Evolutionary conservation across 92 coral and sea anemone species (phyloP), one percentile per base, ranked within the genome.

Genomic region (Muricea muricata): DNA sequence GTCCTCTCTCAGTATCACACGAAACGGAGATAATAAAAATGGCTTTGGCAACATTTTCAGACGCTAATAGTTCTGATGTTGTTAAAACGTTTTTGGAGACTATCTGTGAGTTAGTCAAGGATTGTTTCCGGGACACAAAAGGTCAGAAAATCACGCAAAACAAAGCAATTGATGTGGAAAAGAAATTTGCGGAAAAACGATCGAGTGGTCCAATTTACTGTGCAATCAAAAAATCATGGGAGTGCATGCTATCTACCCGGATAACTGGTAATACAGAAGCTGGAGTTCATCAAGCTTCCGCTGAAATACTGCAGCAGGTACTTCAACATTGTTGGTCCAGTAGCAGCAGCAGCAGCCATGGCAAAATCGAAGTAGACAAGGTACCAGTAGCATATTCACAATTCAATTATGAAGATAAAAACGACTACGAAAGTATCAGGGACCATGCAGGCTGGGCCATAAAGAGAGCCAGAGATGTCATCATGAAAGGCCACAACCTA

Each of bases 381-480:
- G 26, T 31, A 14, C n/a, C n/a, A 15, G 12, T 3, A 42, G 7
- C 24, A 21, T 8, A 33, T 7, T 65, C 35, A 65, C 12, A 37
- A 65, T 17, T 37, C 14, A 7, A 17, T 7, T 14, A 32, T 13
- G 17, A 13, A 3, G 33, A 73, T 26, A 33, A 26, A 58, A 52
- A 42, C 7, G 10, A 15, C 17, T 56, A 65, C 31, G 61, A 45
- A 7, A 54, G 18, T 3, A 80, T 80, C 29, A 66, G 41, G 40
- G 85, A 80, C 20, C 85, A 80, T 63, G 85, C 85, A 37, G 85
- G 85, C 8, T 80, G 85, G 85, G 85, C 85, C 6, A 65, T 80
- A 20, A 80, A 80, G 30, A 75, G 81, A 23, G 40, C 81, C 18
- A 75, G 81, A 47, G 81, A 75, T 75, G 66, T 75, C 1, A 46